These are phyloP conservation scores for Strix uralensis DNA, from an alignment of 2,113 vertebrate species.

Conservation along the genomic window DNA sequence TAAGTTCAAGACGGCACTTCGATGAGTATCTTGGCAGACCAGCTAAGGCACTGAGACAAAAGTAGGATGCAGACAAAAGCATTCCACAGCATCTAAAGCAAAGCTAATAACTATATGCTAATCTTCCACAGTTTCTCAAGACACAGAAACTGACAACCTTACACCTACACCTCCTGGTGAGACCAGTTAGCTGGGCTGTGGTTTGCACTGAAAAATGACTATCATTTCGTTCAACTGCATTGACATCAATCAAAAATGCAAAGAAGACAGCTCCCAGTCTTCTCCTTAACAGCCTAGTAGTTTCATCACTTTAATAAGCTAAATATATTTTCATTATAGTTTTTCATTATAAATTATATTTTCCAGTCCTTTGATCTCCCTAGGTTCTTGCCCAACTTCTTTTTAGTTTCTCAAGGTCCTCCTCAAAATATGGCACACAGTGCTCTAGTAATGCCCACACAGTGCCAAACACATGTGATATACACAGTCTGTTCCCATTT, in stretches of 20 bases:
- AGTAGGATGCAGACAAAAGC: background rate
- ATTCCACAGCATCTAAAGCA: background rate
- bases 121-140: background rate
- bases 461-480: background rate
- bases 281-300: background rate
- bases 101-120: background rate
- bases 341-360: background rate
- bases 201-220: background rate
- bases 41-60: background rate
- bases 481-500: fast-evolving
- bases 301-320: background rate
- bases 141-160: background rate
- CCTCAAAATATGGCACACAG: background rate
- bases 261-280: background rate
- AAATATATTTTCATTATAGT: background rate
- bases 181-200: background rate
- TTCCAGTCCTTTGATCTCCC: background rate
- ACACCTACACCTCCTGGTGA: background rate
- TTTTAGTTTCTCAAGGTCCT: background rate
- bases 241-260: background rate
- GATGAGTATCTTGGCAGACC: background rate
- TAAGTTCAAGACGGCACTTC: background rate
- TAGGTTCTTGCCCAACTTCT: background rate
- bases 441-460: background rate
- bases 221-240: background rate